Base-by-base conservation (phyloP, 1,140 invertebrate species). In the Zaprionus inermis region DNA sequence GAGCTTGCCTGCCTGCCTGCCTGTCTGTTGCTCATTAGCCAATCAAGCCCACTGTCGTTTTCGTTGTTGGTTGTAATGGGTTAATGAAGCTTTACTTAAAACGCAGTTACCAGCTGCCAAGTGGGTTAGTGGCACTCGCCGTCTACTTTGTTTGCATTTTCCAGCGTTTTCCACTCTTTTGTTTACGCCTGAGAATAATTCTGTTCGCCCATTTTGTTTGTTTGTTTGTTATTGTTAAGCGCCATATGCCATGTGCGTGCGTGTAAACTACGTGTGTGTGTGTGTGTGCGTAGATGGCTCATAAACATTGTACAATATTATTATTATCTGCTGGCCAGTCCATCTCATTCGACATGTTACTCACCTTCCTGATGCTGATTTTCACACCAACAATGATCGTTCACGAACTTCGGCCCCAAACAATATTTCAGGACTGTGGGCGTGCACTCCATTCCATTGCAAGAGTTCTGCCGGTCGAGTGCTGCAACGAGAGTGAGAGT, bases 321-420 rank as follows among this genome's bases (percentile, higher is more conserved):
- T 52, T 58, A 55, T 38, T 14, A 20, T 46, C 20, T 36, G 14
- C 2, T 12, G 14, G n/a, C 28, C 18, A 49, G 18, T 12, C 18
- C 44, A 22, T 20, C 18, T 49, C 38, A 9, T 16, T 18, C 38
- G 38, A 1, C 2, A 16, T 16, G 16, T 11, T n/a, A 82, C 91
- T 90, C 55, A 92, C 91, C 91, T 65, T 81, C 79, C 57, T 70
- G 56, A 54, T 93, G 93, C 72, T 93, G 90, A 78, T 93, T 89
- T 77, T 95, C 94, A 90, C 95, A 95, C 89, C 94, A 95, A 81
- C 95, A 95, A 85, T 95, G 95, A 92, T 95, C 95, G 61, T 94
- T 93, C 59, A 95, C 92, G 58, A 95, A 93, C 78, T 94, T 93
- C 14, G 78, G 80, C 71, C 94, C 93, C 28, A 92, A 79, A 76